Evolutionary conservation across 1,140 invertebrate species (phyloP).

Genomic region (Psix sp.): DNA sequence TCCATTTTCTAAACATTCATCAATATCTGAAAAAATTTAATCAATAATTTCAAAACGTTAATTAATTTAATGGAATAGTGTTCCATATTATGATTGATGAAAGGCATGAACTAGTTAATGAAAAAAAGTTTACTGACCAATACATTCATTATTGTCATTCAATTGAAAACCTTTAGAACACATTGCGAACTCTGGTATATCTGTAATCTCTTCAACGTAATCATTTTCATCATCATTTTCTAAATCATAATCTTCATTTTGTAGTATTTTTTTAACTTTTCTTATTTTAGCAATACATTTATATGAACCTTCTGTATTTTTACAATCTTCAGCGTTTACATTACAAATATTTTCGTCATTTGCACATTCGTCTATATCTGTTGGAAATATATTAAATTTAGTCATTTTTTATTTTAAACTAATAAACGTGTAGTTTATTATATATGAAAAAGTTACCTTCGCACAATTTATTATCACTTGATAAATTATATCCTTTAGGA

Average conservation of each 20-base stretch:
- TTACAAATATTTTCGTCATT: slow-evolving; percentile 64
- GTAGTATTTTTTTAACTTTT: slow-evolving; percentile 65
- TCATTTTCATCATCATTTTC: slow-evolving; percentile 63
- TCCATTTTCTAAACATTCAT: slow-evolving; percentile 84
- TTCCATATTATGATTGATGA: too few relatives aligned
- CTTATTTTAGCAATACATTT: slow-evolving; percentile 73
- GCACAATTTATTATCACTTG: slow-evolving; percentile 77
- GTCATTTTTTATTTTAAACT: slow-evolving; percentile 1
- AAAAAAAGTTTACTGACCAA: too few relatives aligned
- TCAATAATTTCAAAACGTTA: slow-evolving; percentile 4
- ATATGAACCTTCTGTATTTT: slow-evolving; percentile 79
- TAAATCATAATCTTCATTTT: slow-evolving; percentile 68
- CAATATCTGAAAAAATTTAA: slow-evolving; percentile 79
- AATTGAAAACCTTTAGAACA: slow-evolving; percentile 77
- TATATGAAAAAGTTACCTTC: slow-evolving; percentile 70
- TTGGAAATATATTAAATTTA: slow-evolving; percentile 17
- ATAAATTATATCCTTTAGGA: slow-evolving; percentile 78
- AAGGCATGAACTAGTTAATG: too few relatives aligned
- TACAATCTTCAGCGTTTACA: slow-evolving; percentile 72
- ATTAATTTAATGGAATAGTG: too few relatives aligned
- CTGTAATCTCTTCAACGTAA: slow-evolving; percentile 67
- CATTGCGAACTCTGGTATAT: slow-evolving; percentile 68
- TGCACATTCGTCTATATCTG: slow-evolving; percentile 84
- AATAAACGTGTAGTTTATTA: not conserved
- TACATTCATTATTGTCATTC: slow-evolving; percentile 75